phyloP scores from a whole-genome alignment of 1,140 invertebrate genomes.

The Triops cancriformis region DNA sequence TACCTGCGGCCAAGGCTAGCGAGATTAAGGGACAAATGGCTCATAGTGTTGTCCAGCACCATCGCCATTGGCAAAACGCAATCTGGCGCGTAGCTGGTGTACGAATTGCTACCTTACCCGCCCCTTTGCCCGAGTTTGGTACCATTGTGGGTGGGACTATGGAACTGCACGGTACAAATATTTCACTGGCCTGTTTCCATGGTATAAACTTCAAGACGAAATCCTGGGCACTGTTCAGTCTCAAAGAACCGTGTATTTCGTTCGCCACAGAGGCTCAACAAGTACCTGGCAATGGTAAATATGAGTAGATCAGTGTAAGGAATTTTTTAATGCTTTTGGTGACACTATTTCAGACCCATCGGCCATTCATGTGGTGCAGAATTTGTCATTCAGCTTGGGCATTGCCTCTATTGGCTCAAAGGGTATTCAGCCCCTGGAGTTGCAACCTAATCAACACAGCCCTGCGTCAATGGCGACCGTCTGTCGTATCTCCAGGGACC shows the following conservation, averaged over 20 bases:
- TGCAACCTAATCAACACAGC: conserved; percentile 44
- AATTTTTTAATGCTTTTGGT: conserved; percentile 24
- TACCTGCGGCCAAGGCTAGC: not conserved
- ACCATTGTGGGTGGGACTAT: conserved; percentile 89
- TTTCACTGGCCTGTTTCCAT: conserved; percentile 93
- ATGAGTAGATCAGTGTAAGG: not conserved
- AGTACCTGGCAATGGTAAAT: conserved; percentile 52
- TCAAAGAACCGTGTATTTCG: conserved; percentile 87
- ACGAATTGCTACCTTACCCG: conserved; percentile 59
- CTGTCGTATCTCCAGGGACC: conserved; percentile 77
- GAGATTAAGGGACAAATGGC: conserved; percentile 10
- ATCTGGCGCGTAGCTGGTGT: conserved; percentile 61
- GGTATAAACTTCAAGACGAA: conserved; percentile 95
- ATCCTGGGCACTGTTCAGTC: conserved; percentile 90
- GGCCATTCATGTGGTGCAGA: conserved; percentile 70
- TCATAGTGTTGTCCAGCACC: conserved; percentile 52
- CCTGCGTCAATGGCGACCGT: conserved; percentile 78
- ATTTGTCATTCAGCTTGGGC: conserved; percentile 79
- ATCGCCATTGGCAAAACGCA: conserved; percentile 85
- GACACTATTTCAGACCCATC: conserved; percentile 34
- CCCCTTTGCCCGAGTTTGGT: conserved; percentile 57
- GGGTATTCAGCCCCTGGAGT: conserved; percentile 11
- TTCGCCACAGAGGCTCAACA: conserved; percentile 92
- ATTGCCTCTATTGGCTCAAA: conserved; percentile 36
- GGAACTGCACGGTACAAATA: conserved; percentile 76